A percentile compares a stretch with the other conserved stretches of the same genome.
phyloP scores from a whole-genome alignment of 2,888 invertebrate species.

The Volucella zonaria region DNA sequence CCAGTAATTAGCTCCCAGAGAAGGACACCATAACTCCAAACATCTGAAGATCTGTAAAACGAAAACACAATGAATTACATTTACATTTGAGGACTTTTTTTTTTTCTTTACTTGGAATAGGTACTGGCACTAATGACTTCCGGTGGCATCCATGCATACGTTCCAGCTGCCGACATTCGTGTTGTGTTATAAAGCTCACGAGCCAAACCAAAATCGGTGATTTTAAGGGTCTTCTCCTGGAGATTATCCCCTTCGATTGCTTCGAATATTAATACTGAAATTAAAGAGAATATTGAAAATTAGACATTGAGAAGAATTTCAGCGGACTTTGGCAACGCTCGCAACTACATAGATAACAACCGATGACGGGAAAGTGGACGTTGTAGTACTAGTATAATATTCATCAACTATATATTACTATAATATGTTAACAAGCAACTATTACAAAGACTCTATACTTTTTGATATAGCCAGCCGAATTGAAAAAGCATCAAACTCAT shows the following conservation, averaged over 20 bases:
- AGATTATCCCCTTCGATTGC: slow-evolving; percentile 92
- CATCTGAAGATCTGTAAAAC: slow-evolving; percentile 92
- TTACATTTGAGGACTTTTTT: slow-evolving; percentile 11
- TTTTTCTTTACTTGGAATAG: slow-evolving; percentile 81
- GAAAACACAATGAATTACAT: not conserved
- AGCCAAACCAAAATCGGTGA: slow-evolving; percentile 98
- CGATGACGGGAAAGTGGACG: too few species aligned
- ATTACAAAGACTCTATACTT: too few species aligned
- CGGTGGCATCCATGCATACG: slow-evolving; percentile 99
- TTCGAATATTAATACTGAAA: slow-evolving; percentile 92
- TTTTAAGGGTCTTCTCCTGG: slow-evolving; percentile 95
- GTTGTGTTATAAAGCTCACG: slow-evolving; percentile 98
- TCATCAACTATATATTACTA: too few species aligned
- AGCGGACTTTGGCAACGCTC: not conserved
- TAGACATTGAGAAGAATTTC: not conserved
- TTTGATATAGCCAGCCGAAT: too few species aligned
- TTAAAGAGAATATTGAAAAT: slow-evolving; percentile 44
- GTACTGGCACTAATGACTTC: slow-evolving; percentile 87
- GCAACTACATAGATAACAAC: not conserved
- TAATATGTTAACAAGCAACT: too few species aligned
- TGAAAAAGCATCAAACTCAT: too few species aligned
- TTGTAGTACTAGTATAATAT: too few species aligned
- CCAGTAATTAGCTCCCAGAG: slow-evolving; percentile 98
- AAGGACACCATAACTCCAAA: slow-evolving; percentile 98
- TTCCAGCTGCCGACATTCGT: slow-evolving; percentile 98